Evolutionary conservation across 2,113 vertebrate genomes (phyloP).

Genomic region (Lepus europaeus): DNA sequence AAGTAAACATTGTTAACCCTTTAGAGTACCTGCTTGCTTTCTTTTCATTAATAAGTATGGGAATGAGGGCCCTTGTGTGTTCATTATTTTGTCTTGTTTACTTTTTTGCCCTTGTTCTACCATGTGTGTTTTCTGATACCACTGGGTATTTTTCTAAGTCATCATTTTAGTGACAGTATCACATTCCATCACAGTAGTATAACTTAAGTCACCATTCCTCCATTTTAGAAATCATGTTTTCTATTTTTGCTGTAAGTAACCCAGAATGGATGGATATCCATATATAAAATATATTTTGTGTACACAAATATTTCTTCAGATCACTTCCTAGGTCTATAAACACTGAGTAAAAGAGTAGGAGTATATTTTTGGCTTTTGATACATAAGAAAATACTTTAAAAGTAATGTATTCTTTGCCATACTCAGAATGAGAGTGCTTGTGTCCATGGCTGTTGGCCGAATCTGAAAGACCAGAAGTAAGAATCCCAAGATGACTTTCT

Average conservation of each 20-base stretch:
- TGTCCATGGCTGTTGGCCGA: neutral
- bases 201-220: neutral
- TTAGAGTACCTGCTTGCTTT: neutral
- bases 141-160: neutral
- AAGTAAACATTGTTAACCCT: neutral
- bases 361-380: neutral
- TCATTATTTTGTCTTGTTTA: neutral
- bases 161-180: neutral
- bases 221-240: neutral
- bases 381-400: neutral
- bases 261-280: neutral
- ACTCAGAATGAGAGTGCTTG: neutral
- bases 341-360: neutral
- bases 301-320: neutral
- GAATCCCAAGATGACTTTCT: neutral
- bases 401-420: neutral
- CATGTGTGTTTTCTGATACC: neutral
- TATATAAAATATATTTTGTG: neutral
- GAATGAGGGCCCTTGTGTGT: neutral
- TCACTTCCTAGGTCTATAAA: conserved; percentile 5
- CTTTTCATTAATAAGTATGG: neutral
- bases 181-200: neutral
- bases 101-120: neutral
- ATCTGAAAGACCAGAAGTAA: neutral
- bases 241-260: conserved; percentile 39